Conservation (phyloP, 2,113 vertebrate species). For the Ptyas mucosa region DNA sequence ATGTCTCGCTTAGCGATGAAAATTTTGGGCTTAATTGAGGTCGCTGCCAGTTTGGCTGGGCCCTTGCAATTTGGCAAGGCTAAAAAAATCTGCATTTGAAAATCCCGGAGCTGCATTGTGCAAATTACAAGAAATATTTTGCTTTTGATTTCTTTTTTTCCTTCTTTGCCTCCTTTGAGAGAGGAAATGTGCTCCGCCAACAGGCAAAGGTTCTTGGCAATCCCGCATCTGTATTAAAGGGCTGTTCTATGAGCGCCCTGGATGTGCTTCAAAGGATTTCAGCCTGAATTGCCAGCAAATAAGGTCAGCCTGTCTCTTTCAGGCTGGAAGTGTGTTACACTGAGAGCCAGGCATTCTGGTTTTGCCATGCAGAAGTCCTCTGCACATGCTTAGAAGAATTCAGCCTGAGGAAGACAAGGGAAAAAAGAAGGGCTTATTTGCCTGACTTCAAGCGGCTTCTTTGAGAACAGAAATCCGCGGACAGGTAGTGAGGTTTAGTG, state of each 20-base stretch:
- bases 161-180: neutral
- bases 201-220: neutral
- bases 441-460: neutral
- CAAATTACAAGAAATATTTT: neutral
- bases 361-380: neutral
- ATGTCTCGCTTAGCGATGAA: neutral
- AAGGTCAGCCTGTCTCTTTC: neutral
- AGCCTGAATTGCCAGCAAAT: neutral
- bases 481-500: neutral
- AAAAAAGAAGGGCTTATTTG: neutral
- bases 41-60: neutral
- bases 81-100: neutral
- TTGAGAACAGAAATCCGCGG: neutral
- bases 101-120: neutral
- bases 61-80: neutral
- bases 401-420: neutral
- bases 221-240: neutral
- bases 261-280: neutral
- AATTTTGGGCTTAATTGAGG: neutral
- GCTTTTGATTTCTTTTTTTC: neutral
- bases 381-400: neutral
- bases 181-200: neutral
- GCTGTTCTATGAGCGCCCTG: neutral
- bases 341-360: neutral
- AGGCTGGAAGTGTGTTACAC: neutral